phyloP scores from a whole-genome alignment of 2,113 vertebrate genomes.

The Nothocercus nigrocapillus region DNA sequence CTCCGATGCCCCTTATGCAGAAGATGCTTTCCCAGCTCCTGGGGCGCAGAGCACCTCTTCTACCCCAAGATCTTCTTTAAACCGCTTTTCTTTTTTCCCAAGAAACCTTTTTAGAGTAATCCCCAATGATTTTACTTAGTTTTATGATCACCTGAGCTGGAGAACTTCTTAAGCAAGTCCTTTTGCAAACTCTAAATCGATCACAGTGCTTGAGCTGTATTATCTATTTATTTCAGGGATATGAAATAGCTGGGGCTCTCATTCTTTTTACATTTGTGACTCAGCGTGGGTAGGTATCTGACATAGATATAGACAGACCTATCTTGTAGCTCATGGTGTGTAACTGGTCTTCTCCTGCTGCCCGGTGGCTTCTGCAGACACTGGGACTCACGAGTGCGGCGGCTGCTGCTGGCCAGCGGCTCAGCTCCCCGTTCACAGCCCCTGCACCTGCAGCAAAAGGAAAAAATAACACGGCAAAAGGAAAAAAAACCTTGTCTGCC shows the following conservation, averaged over 20 bases:
- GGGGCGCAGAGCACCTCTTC: background rate
- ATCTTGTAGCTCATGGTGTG: background rate
- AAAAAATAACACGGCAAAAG: background rate
- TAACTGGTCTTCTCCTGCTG: background rate
- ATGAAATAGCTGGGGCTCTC: background rate
- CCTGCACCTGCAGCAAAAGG: background rate
- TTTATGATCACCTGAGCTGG: slow-evolving; percentile 17
- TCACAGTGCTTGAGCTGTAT: background rate
- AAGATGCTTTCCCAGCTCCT: background rate
- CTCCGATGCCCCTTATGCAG: background rate
- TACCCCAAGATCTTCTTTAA: background rate
- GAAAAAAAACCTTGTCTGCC: background rate
- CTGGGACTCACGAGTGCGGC: background rate
- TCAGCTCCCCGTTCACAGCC: background rate
- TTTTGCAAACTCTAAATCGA: background rate
- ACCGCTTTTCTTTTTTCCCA: background rate
- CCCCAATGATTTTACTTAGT: slow-evolving; percentile 1
- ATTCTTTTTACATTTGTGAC: background rate
- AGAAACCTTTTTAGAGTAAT: background rate
- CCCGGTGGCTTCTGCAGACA: background rate
- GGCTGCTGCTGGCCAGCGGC: background rate
- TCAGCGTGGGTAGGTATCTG: background rate
- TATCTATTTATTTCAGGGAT: background rate
- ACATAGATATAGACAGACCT: too few species aligned
- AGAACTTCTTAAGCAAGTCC: slow-evolving; percentile 33